Evolutionary conservation across 2,113 vertebrate species (phyloP).

Genomic region (Plectropomus leopardus): DNA sequence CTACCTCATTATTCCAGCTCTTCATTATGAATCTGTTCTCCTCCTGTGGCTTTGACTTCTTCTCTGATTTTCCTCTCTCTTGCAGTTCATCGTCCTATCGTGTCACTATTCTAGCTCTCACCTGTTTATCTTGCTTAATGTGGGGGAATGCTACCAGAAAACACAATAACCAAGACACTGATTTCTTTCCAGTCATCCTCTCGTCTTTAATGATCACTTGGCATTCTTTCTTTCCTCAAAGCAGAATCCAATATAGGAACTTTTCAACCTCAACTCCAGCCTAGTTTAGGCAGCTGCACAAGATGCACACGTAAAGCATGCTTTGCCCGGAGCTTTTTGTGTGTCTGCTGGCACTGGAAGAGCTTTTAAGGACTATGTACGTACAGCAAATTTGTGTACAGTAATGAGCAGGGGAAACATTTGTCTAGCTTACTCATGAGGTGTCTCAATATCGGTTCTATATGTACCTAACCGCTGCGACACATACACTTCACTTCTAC

Average conservation of each 20-base stretch:
- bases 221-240: conserved; percentile 22
- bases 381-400: too few species aligned
- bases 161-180: background rate
- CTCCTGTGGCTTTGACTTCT: conserved; percentile 7
- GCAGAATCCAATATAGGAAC: background rate
- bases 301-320: too few species aligned
- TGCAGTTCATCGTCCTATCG: conserved; percentile 18
- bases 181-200: conserved; percentile 16
- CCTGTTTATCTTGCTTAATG: conserved; percentile 18
- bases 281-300: background rate
- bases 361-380: too few species aligned
- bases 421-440: too few species aligned
- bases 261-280: conserved; percentile 4
- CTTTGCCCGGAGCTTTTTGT: too few species aligned
- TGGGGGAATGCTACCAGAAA: conserved; percentile 23
- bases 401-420: too few species aligned
- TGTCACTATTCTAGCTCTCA: background rate
- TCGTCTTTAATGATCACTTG: conserved; percentile 4
- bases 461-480: too few species aligned
- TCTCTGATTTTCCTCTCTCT: conserved; percentile 22
- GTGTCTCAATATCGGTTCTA: too few species aligned
- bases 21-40: conserved; percentile 21
- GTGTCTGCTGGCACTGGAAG: too few species aligned
- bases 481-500: too few species aligned
- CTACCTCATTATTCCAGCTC: conserved; percentile 53